Percentiles rank a stretch among this genome's conserved stretches.
Conservation (phyloP, 2,113 vertebrate genomes). For the Chunga burmeisteri region DNA sequence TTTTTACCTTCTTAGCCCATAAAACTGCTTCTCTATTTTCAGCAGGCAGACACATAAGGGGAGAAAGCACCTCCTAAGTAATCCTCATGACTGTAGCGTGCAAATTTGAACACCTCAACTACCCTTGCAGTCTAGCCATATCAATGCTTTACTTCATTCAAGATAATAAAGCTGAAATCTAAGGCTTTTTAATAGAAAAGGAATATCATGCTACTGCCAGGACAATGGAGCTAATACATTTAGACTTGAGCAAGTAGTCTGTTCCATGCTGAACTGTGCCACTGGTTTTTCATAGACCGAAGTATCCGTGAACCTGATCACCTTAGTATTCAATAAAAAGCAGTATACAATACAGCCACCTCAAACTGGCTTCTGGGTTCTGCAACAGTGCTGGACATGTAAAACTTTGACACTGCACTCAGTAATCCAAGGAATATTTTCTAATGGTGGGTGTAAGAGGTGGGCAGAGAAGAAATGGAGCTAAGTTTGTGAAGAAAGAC, state of each 20-base stretch:
- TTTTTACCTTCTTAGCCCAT: background rate
- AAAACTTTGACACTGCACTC: background rate
- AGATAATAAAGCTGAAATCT: background rate
- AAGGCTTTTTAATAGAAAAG: background rate
- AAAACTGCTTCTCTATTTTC: background rate
- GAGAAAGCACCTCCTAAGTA: background rate
- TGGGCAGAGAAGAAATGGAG: background rate
- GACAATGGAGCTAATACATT: background rate
- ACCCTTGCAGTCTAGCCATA: background rate
- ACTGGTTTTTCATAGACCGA: background rate
- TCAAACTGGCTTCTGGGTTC: background rate
- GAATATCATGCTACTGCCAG: background rate
- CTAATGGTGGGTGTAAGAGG: background rate
- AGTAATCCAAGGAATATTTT: background rate
- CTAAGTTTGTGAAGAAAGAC: background rate
- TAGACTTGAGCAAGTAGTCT: background rate
- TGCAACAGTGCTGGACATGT: background rate
- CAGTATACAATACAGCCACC: background rate
- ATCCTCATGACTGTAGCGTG: accelerated
- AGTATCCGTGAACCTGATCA: too few relatives aligned
- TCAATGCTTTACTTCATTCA: background rate
- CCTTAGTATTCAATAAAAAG: background rate
- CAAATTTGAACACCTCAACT: background rate
- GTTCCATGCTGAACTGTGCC: background rate
- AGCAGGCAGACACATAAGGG: background rate